A percentile compares a stretch with the other conserved stretches of the same genome.
These are phyloP conservation scores for Festucalex cinctus DNA, from an alignment of 2,113 vertebrate species.

Conservation along the genomic window DNA sequence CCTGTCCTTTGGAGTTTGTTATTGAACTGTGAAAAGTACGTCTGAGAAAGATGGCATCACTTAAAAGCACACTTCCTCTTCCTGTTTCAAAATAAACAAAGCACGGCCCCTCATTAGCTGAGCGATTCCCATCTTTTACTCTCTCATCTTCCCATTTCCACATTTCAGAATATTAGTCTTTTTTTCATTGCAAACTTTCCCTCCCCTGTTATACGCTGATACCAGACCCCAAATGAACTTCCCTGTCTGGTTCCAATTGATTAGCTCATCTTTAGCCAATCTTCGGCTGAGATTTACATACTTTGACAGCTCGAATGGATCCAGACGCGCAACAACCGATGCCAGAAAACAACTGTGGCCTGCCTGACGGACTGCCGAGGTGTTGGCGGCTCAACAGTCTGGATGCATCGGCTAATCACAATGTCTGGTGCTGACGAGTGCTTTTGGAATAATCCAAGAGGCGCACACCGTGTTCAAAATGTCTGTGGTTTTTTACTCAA, in stretches of 20 bases:
- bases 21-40: neutral
- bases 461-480: no score
- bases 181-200: slow-evolving; percentile 22
- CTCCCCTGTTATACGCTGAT: neutral
- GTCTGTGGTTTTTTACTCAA: neutral
- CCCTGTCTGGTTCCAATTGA: slow-evolving; percentile 30
- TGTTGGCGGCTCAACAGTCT: neutral
- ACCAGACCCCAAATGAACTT: slow-evolving; percentile 50
- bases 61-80: slow-evolving; percentile 48
- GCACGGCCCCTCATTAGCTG: slow-evolving; percentile 11
- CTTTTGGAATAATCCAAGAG: no score
- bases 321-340: slow-evolving; percentile 19
- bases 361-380: no score
- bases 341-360: slow-evolving; percentile 26
- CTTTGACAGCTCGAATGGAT: slow-evolving; percentile 24
- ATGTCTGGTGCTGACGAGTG: no score
- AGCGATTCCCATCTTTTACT: slow-evolving; percentile 30
- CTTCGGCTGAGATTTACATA: slow-evolving; percentile 32
- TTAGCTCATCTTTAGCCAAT: slow-evolving; percentile 36
- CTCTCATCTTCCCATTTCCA: slow-evolving; percentile 26
- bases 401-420: no score
- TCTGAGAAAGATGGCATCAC: neutral
- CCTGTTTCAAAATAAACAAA: slow-evolving; percentile 51
- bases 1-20: neutral
- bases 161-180: slow-evolving; percentile 14